These are phyloP conservation scores for Notarius lentiginosus DNA, from an alignment of 2,113 vertebrate genomes.

Conservation along the genomic window DNA sequence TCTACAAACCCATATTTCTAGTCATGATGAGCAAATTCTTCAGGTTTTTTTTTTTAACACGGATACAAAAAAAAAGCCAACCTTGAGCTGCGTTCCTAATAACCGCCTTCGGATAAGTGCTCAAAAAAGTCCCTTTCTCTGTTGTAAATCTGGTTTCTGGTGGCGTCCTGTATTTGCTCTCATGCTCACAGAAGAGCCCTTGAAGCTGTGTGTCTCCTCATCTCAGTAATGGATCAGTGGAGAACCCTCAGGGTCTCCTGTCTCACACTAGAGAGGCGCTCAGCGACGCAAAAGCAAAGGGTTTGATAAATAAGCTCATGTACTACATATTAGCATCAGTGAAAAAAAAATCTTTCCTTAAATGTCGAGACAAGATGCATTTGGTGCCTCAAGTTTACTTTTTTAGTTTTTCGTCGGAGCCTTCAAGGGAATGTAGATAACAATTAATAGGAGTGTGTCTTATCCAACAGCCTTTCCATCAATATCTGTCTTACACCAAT, in stretches of 20 bases:
- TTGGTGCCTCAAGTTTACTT: not conserved
- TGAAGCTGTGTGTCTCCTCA: constrained; percentile 19
- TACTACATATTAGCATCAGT: not conserved
- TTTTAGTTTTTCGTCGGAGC: not conserved
- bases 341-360: not conserved
- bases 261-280: not conserved
- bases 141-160: not conserved
- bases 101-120: not conserved
- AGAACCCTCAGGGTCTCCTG: constrained; percentile 22
- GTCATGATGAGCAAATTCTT: not conserved
- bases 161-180: constrained; percentile 6
- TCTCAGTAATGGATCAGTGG: constrained; percentile 24
- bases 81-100: not conserved
- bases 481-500: too few relatives aligned
- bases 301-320: constrained; percentile 14
- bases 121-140: constrained; percentile 7
- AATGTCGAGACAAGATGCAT: not conserved
- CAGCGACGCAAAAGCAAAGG: not conserved
- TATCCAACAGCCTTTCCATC: not conserved
- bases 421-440: not conserved
- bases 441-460: not conserved
- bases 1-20: not conserved
- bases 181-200: constrained; percentile 25
- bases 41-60: not conserved
- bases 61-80: not conserved